Conservation (phyloP, 2,113 vertebrate genomes). For the Cynocephalus volans region DNA sequence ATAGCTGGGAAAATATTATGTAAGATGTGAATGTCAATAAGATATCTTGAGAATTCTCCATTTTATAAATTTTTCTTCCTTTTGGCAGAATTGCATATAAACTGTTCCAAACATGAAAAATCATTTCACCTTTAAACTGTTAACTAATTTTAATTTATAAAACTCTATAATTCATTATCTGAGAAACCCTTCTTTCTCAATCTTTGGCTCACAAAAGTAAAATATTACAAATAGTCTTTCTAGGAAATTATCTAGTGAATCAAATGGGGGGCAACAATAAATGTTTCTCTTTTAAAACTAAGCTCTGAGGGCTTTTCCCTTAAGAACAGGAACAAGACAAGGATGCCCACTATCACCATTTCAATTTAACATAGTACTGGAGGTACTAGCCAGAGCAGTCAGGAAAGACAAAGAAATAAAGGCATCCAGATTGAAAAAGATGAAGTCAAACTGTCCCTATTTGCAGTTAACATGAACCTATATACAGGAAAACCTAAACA, state of each 20-base stretch:
- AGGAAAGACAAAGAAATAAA: too few species aligned
- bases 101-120: neutral
- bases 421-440: too few species aligned
- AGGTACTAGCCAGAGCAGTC: too few species aligned
- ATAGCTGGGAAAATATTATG: neutral
- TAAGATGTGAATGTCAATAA: neutral
- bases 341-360: too few species aligned
- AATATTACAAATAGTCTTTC: neutral
- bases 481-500: too few species aligned
- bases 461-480: too few species aligned
- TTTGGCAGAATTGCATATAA: neutral
- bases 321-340: too few species aligned
- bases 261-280: neutral
- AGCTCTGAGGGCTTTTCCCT: neutral
- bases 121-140: neutral
- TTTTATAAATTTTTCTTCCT: neutral
- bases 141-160: neutral
- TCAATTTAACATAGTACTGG: too few species aligned
- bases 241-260: neutral
- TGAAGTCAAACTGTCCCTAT: too few species aligned
- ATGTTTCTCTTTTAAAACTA: neutral
- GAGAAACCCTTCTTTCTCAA: neutral
- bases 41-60: constrained; percentile 12
- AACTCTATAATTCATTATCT: neutral
- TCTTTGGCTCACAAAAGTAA: constrained; percentile 25